Percentiles rank a stretch among this genome's conserved stretches.
Conservation (phyloP, 2,888 invertebrate species). For the Xanthia togata region DNA sequence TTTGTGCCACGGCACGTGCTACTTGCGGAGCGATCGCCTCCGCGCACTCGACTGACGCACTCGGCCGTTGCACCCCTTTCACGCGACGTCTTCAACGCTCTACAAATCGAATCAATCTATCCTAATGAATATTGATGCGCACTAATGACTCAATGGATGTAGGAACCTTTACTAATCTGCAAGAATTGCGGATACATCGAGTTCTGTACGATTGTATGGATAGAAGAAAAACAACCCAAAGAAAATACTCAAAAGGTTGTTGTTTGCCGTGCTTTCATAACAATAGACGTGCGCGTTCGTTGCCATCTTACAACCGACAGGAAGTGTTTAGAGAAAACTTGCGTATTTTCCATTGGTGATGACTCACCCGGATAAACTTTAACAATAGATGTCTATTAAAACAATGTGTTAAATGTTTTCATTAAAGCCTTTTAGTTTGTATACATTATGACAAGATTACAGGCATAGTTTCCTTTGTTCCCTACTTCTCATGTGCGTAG, state of each 20-base stretch:
- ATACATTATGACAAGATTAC: conserved; percentile 15
- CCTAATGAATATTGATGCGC: conserved; percentile 82
- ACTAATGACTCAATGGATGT: conserved; percentile 69
- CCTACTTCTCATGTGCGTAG: conserved; percentile 7
- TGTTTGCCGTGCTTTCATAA: conserved; percentile 53
- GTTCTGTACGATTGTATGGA: conserved; percentile 26
- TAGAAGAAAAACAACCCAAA: conserved; percentile 24
- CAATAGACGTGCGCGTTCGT: conserved; percentile 73
- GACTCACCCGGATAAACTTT: conserved; percentile 70
- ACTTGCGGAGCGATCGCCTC: conserved; percentile 75
- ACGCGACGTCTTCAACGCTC: conserved; percentile 86
- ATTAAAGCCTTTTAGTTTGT: conserved; percentile 27
- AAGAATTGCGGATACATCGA: conserved; percentile 75
- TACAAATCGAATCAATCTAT: conserved; percentile 86
- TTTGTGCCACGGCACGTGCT: conserved; percentile 86
- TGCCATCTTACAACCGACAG: conserved; percentile 74
- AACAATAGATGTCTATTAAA: conserved; percentile 63
- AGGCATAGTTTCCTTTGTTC: conserved; percentile 32
- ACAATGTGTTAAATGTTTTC: conserved; percentile 49
- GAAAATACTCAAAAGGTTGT: conserved; percentile 37
- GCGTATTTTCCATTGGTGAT: conserved; percentile 69
- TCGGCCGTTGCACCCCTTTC: conserved; percentile 89
- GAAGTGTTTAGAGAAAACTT: conserved; percentile 79
- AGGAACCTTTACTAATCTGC: conserved; percentile 66
- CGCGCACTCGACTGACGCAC: conserved; percentile 73